Base-by-base conservation (phyloP, 2,888 invertebrate species). In the Rotaria sp. region DNA sequence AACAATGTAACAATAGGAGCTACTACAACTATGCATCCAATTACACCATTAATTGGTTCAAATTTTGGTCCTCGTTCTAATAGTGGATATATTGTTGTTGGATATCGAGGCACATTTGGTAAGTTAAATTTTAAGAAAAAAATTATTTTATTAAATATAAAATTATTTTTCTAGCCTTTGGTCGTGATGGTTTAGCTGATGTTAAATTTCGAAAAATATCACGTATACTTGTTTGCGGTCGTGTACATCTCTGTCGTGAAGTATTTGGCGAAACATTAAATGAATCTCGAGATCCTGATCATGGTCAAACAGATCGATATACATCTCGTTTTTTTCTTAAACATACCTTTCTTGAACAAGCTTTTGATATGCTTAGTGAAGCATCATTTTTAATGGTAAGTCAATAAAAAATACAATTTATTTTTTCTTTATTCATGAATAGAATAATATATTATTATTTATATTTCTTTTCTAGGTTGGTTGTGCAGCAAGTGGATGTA, bases 161-260 rank as follows among this genome's bases (percentile, higher is more conserved):
- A 57, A 18, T 4, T 67, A 1, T n/a, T 21, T 45, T 15, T 45
- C 0, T 45, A 80, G 80, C 80, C 10, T 80, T 80, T 92, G 99
- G 98, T 87, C 94, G 98, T 88, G 98, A 99, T 91, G 99, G 98
- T 1, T 93, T 98, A 89, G 96, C 97, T 15, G 99, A 99, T 91
- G 97, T 99, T 86, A 99, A 99, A 92, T 99, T 99, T 92, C 94
- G 99, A 85, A 99, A 99, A 92, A 92, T 99, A 88, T 96, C 96
- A 84, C 94, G 97, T 88, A 96, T 99, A 90, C 93, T 98, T 89
- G 96, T 99, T 45, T 96, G 96, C 91, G 98, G 98, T 0, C 94
- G 96, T 88, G 97, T 97, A 87, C 84, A 85, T 30, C 93, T 98
- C 84, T 99, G 97, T 91, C 94, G 97, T 86, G 97, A 97, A 90